Evolutionary conservation across 2,888 invertebrate species (phyloP), one percentile per base, ranked within the genome.

Genomic region (Lymantria monacha): DNA sequence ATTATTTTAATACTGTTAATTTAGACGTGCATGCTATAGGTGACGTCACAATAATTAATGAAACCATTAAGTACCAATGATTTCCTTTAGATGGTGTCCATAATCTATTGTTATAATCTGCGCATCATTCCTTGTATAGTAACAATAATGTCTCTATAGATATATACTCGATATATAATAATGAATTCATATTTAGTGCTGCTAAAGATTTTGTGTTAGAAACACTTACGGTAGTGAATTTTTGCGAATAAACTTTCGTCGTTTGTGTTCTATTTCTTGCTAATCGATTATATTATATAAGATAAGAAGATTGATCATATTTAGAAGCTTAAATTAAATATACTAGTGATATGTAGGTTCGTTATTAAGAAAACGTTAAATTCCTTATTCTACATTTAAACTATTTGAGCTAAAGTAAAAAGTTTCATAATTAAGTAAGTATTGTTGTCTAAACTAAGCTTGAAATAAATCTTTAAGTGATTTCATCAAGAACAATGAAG

Each of bases 401-500:
- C n/a, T n/a, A n/a, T n/a, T n/a, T n/a, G n/a, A n/a, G 36, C 36
- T 11, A 11, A 36, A 36, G 36, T 36, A 7, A 36, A 11, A 9
- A 11, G 11, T 36, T 36, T 36, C 2, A 7, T 36, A 2, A 7
- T 11, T 11, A 36, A 40, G n/a, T 40, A 40, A 7, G 5, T 40
- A 7, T 40, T 40, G 40, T 40, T 2, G n/a, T n/a, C n/a, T n/a
- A n/a, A n/a, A 2, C 3, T 22, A 22, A 22, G 22, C 5, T 22
- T 22, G 22, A 22, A 22, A 22, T 22, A 22, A 22, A 3, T 22
- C 2, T 22, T 5, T 40, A 3, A 40, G 40, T 7, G 9, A 1
- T 3, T n/a, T 3, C 8, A 37, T 14, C 8, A 38, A 46, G 8
- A 31, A 78, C 69, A 63, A 86, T 86, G 83, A 83, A 82, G 44